A percentile compares a stretch with the other conserved stretches of the same genome.
Conservation (phyloP, 2,888 invertebrate species). For the Epiblema foenella region DNA sequence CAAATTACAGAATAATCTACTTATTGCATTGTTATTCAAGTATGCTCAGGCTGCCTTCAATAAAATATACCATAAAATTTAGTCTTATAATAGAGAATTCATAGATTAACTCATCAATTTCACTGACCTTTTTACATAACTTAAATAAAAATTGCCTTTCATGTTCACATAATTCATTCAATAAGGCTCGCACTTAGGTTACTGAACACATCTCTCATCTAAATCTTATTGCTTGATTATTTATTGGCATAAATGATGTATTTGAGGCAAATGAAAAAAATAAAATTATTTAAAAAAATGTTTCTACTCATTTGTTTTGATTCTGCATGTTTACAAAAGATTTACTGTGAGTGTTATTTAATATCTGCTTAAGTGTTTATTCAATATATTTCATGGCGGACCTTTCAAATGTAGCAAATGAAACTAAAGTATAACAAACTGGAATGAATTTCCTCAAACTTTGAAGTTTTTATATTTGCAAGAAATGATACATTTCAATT, state of each 20-base stretch:
- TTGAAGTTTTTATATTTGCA: conserved; percentile 22
- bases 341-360: not conserved
- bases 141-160: conserved; percentile 1
- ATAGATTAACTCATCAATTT: not conserved
- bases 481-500: conserved; percentile 56
- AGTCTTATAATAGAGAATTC: not conserved
- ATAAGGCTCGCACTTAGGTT: conserved; percentile 48
- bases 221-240: conserved; percentile 22
- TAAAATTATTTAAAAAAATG: no score
- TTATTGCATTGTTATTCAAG: conserved; percentile 27
- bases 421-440: not conserved
- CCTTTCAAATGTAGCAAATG: conserved; percentile 41
- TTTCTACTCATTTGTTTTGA: not conserved
- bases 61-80: not conserved
- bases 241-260: not conserved
- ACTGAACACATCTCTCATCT: conserved; percentile 53
- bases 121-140: not conserved
- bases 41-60: not conserved
- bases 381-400: conserved; percentile 44
- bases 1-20: conserved; percentile 16
- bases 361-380: conserved; percentile 40
- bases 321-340: conserved; percentile 2
- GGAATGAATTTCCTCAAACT: conserved; percentile 35
- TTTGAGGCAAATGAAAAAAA: not conserved
- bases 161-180: not conserved